Conservation (phyloP, 23 tunicate genomes). For the Diplosoma virens region DNA sequence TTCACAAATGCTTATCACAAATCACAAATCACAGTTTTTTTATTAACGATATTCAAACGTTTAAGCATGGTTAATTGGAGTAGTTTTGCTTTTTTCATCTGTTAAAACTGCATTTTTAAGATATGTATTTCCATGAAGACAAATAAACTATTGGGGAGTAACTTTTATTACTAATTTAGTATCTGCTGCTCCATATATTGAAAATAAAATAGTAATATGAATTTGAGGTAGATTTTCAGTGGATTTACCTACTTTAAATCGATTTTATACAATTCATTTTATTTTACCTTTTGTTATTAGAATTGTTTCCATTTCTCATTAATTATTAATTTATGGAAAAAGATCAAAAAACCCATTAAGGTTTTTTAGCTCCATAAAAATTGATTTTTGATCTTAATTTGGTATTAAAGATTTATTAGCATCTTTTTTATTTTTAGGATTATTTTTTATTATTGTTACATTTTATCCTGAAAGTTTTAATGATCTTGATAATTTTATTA, state of each 20-base stretch:
- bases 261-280: slow-evolving; percentile 38
- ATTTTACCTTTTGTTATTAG: slow-evolving; percentile 2
- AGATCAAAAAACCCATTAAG: slow-evolving; percentile 8
- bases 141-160: slow-evolving; percentile 43
- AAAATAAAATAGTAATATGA: not conserved
- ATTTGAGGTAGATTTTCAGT: slow-evolving; percentile 25
- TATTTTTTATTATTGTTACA: not conserved
- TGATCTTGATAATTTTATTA: slow-evolving; percentile 24
- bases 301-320: slow-evolving; percentile 3
- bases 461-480: not conserved
- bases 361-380: not conserved
- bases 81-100: not conserved
- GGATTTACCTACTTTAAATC: not conserved
- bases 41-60: slow-evolving; percentile 3
- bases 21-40: too few species aligned
- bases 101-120: slow-evolving; percentile 23
- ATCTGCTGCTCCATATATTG: not conserved
- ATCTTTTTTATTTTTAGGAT: not conserved
- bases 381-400: slow-evolving; percentile 39
- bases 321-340: not conserved
- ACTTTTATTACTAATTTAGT: slow-evolving; percentile 28
- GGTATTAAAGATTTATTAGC: slow-evolving; percentile 15
- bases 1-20: too few species aligned
- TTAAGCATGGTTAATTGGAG: not conserved
- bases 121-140: slow-evolving; percentile 36